Conservation (phyloP, 1,140 invertebrate species). For the Trachymyrmex cornetzi region DNA sequence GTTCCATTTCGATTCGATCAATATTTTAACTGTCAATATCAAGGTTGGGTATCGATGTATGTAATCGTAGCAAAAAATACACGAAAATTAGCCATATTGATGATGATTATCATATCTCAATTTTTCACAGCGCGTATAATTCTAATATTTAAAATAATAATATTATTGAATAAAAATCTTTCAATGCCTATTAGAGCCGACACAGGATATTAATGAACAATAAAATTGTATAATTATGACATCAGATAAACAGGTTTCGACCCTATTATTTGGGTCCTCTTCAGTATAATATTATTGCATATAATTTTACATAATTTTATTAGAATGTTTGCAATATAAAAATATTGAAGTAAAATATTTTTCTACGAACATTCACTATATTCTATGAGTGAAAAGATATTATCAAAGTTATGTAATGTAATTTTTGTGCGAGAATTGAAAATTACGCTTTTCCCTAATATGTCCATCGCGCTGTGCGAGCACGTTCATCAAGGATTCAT, state of each 20-base stretch:
- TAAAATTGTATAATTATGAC: no score
- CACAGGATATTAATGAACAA: no score
- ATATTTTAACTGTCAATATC: neutral
- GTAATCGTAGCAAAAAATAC: neutral
- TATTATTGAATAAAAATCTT: no score
- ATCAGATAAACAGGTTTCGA: no score
- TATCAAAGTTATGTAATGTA: neutral
- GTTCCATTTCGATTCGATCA: neutral
- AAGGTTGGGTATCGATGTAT: neutral
- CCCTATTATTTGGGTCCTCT: no score
- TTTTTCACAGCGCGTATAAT: neutral
- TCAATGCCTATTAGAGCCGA: no score
- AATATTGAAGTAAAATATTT: neutral
- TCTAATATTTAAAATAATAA: neutral
- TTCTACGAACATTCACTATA: neutral
- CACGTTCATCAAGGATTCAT: constrained; percentile 42
- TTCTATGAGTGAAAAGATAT: neutral
- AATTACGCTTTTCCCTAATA: neutral
- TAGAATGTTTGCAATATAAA: neutral
- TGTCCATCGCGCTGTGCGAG: neutral
- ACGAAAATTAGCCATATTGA: neutral
- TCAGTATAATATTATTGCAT: no score
- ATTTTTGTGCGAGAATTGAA: neutral
- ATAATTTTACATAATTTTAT: no score
- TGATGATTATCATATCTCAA: neutral